Percentiles rank a stretch among this genome's conserved stretches.
phyloP scores from a whole-genome alignment of 2,888 invertebrate species.

The Harmothoe impar region DNA sequence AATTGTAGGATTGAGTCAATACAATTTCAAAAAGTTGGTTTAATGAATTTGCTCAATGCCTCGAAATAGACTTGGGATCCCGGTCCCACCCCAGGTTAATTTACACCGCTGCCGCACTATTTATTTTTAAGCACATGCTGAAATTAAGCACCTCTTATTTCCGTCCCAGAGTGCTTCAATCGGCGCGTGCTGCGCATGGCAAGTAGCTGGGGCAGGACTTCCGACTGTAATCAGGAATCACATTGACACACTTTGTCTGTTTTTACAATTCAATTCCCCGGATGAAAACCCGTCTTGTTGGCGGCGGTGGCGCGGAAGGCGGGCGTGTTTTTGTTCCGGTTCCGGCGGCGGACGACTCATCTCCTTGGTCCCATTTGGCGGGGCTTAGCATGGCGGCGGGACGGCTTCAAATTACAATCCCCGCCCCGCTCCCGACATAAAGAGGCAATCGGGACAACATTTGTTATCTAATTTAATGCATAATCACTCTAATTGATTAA shows the following conservation, averaged over 20 bases:
- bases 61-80: not conserved
- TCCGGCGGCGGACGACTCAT: not conserved
- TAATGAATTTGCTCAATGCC: not conserved
- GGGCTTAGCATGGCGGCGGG: constrained; percentile 23
- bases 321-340: not conserved
- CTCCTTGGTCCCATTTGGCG: constrained; percentile 3
- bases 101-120: not conserved
- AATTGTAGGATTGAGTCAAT: too few species aligned
- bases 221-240: not conserved
- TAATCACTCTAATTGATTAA: constrained; percentile 63
- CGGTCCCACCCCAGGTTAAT: constrained; percentile 4
- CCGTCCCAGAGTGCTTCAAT: not conserved
- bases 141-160: not conserved
- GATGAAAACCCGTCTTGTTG: constrained; percentile 11
- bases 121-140: not conserved
- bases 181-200: too few species aligned
- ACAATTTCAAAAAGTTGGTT: too few species aligned
- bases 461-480: constrained; percentile 63
- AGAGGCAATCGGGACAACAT: constrained; percentile 31
- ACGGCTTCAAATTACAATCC: constrained; percentile 13
- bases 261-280: constrained; percentile 16
- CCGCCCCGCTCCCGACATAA: not conserved
- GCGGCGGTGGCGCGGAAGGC: constrained; percentile 4
- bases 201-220: too few species aligned
- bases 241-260: constrained; percentile 24